Evolutionary conservation across 2,797 vertebrate genomes (phyloP), one percentile per base, ranked within the genome.

Genomic region (Eremophila alpestris): DNA sequence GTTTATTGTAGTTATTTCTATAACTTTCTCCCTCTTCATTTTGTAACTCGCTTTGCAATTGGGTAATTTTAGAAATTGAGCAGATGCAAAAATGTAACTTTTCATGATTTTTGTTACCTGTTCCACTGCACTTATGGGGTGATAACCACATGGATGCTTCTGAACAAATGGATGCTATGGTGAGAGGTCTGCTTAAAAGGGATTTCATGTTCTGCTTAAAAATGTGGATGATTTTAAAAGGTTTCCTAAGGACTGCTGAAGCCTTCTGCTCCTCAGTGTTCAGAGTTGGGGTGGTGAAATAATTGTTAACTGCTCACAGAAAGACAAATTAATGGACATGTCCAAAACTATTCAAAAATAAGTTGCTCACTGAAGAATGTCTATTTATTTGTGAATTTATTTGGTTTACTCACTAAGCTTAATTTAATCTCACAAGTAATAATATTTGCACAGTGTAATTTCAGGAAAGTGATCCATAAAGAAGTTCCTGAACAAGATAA

Each of bases 341-440:
- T 52, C 55, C 26, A 62, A 83, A 60, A 20, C 17, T 45, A 69
- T 68, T 86, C 21, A 52, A 73, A 81, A 91, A 63, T 27, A 69
- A 76, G 55, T 48, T 81, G 29, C 23, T 73, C 10, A 20, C 30
- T 52, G 45, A 90, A 75, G 62, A 82, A 63, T 18, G 1, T 22
- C 56, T 75, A 40, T 94, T 87, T 93, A 75, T 94, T 85, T 88
- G 69, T 79, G 68, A 30, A 41, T 81, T 62, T 62, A 78, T 92
- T 92, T 84, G n/a, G 20, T 90, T 82, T 89, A 76, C 45, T 82
- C 40, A 56, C 76, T 71, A 22, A 67, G 34, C 38, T 13, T 79
- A 74, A 74, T 56, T 90, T 87, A n/a, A 79, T 54, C 34, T 77
- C 73, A 41, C 27, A 91, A 63, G 52, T 67, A 79, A 55, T 60